Percentiles rank a stretch among this genome's conserved stretches.
Conservation (phyloP, 2,113 vertebrate species). For the Nyctibius bracteatus region DNA sequence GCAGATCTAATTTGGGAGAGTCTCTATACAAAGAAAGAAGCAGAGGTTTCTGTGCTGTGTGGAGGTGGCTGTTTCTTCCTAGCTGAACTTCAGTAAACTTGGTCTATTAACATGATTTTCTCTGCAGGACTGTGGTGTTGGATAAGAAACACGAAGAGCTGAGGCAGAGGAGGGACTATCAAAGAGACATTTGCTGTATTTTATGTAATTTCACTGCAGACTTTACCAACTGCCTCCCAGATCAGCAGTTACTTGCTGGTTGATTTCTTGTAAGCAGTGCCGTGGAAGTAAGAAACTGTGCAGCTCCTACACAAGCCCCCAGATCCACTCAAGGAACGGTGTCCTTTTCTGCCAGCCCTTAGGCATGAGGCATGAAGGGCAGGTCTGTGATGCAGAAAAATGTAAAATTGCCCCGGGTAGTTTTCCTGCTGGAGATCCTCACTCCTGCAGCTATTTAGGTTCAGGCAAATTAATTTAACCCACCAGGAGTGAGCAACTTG, state of each 20-base stretch:
- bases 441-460: background rate
- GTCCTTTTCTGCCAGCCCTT: constrained; percentile 31
- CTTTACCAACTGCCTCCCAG: constrained; percentile 20
- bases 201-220: constrained; percentile 17
- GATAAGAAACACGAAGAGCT: constrained; percentile 32
- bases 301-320: background rate
- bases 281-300: background rate
- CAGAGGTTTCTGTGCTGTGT: constrained; percentile 27
- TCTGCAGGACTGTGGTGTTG: constrained; percentile 46
- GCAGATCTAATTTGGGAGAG: background rate
- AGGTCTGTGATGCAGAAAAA: constrained; percentile 30
- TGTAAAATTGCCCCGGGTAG: background rate
- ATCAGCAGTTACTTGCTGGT: background rate
- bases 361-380: constrained; percentile 33
- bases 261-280: constrained; percentile 25
- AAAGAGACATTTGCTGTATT: constrained; percentile 23
- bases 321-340: background rate
- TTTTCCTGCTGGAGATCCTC: constrained; percentile 21
- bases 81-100: constrained; percentile 30
- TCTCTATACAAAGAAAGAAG: background rate
- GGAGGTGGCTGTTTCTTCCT: background rate
- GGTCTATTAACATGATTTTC: constrained; percentile 36
- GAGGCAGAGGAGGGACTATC: constrained; percentile 40
- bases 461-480: constrained; percentile 14
- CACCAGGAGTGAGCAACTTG: background rate